These are phyloP conservation scores for Melinaea marsaeus DNA, from an alignment of 2,888 invertebrate species.

Conservation along the genomic window DNA sequence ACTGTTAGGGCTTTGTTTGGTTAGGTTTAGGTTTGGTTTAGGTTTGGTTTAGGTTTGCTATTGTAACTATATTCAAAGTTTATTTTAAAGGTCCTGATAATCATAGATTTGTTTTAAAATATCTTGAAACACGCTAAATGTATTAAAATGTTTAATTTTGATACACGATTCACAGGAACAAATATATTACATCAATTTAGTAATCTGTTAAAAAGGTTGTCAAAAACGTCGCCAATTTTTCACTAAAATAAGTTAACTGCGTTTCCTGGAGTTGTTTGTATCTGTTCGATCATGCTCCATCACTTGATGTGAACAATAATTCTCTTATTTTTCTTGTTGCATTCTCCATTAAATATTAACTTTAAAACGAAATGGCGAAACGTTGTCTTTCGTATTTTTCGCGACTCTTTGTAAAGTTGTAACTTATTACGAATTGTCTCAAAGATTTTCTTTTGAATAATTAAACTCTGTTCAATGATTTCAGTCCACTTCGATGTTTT, in stretches of 20 bases:
- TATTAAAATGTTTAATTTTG: no score
- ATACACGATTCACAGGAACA: no score
- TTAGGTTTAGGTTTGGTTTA: no score
- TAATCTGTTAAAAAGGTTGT: no score
- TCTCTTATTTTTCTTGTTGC: slow-evolving; percentile 16
- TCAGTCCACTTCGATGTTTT: not conserved
- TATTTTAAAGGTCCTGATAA: no score
- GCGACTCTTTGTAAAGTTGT: slow-evolving; percentile 5
- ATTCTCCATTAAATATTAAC: slow-evolving; percentile 26
- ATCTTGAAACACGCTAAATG: no score
- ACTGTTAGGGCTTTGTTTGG: no score
- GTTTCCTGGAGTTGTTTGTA: slow-evolving; percentile 9
- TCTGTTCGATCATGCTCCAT: slow-evolving; percentile 19
- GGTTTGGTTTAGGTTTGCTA: no score
- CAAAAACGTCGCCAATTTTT: slow-evolving; percentile 10
- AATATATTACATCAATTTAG: no score
- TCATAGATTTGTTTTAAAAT: no score
- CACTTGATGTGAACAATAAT: slow-evolving; percentile 11
- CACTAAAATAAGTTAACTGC: not conserved
- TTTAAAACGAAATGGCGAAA: slow-evolving; percentile 32
- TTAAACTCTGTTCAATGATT: slow-evolving; percentile 3
- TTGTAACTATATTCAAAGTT: no score
- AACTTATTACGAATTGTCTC: not conserved
- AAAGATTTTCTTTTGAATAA: slow-evolving; percentile 6
- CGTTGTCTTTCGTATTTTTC: slow-evolving; percentile 21